Evolutionary conservation across 2,888 invertebrate genomes (phyloP), one percentile per base, ranked within the genome.

Genomic region (Laspeyria flexula): DNA sequence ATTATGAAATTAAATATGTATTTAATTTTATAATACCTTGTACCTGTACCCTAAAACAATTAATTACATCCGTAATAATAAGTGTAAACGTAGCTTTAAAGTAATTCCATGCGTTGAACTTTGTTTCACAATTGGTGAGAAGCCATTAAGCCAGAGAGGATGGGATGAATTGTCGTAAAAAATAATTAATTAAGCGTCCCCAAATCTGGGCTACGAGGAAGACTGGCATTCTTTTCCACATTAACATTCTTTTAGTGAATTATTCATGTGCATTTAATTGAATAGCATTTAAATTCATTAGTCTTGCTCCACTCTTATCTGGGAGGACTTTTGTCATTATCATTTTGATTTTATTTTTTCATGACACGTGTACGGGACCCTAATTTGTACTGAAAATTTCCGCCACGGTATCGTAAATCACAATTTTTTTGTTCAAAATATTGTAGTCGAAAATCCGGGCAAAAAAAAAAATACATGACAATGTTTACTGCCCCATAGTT

Each of bases 191-290:
- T 85, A 83, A 73, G 75, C 61, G 77, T 75, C 71, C 77, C 72
- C 79, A 81, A 83, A 81, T 81, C 77, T 79, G 70, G 71, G 77
- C 71, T 50, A 63, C 63, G 71, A 78, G 79, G 74, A 73, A 77
- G 79, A 75, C 75, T 76, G 77, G 77, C 77, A 84, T 89, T 88
- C 83, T 88, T 88, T 86, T 78, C 75, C 71, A 75, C 83, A 84
- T 86, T 85, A 83, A 79, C 81, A 83, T 86, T 84, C 78, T 82
- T 79, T 81, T 81, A 68, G 75, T 88, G 88, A 88, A 89, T 90
- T 73, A 90, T 90, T 88, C 87, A 89, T 89, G 81, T 85, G 87
- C 85, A 86, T 86, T 86, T 86, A 85, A 89, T 88, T 88, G 88
- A 87, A 88, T 88, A 79, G 77, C 83, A 88, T 89, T 88, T 85